Conservation (phyloP, 2,113 vertebrate genomes). For the Scartelaos histophorus region DNA sequence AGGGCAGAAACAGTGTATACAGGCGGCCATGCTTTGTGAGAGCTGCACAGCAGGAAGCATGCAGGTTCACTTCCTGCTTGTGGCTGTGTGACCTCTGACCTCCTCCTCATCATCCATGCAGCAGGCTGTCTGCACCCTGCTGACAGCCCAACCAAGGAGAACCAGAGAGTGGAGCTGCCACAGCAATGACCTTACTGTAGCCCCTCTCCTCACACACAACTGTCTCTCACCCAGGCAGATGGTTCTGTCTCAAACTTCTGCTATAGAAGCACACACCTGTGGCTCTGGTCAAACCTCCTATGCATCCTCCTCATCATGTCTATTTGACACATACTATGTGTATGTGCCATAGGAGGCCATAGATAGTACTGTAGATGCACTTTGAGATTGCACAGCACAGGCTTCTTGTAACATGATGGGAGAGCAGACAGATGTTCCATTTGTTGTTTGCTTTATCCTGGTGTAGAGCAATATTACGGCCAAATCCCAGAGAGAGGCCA, state of each 20-base stretch:
- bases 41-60: constrained; percentile 51
- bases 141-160: constrained; percentile 67
- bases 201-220: constrained; percentile 52
- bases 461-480: constrained; percentile 48
- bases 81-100: constrained; percentile 68
- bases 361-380: constrained; percentile 44
- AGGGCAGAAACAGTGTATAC: constrained; percentile 20
- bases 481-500: constrained; percentile 44
- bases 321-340: constrained; percentile 46
- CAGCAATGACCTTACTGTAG: constrained; percentile 57
- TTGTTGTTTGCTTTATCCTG: constrained; percentile 46
- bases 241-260: constrained; percentile 41
- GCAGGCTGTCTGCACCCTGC: constrained; percentile 55
- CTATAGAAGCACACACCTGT: constrained; percentile 6
- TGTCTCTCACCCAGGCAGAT: constrained; percentile 23
- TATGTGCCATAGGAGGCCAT: constrained; percentile 39
- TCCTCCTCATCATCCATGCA: constrained; percentile 71
- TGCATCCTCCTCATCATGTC: constrained; percentile 26
- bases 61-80: constrained; percentile 66
- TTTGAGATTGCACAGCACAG: constrained; percentile 39
- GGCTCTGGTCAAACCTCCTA: constrained; percentile 26
- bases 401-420: constrained; percentile 43
- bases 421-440: constrained; percentile 45
- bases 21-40: constrained; percentile 18
- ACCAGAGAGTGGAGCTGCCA: constrained; percentile 48